These are phyloP conservation scores for Drosophila bunnanda DNA, from an alignment of 2,888 invertebrate genomes.

Conservation along the genomic window DNA sequence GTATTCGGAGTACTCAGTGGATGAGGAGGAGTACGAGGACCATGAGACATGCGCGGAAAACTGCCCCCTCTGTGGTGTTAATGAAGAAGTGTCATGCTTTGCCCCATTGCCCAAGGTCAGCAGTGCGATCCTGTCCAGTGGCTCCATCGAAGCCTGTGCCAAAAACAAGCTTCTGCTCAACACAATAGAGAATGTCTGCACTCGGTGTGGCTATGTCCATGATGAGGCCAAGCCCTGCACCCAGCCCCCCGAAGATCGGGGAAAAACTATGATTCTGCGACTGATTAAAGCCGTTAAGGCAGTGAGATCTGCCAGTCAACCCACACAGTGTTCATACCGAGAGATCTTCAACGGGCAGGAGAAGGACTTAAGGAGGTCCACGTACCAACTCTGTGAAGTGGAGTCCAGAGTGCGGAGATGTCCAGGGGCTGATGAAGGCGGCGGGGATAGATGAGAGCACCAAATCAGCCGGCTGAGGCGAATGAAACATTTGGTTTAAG, in stretches of 20 bases:
- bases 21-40: neutral
- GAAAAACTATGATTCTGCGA: constrained; percentile 6
- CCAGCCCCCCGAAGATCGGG: constrained; percentile 2
- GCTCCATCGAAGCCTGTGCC: constrained; percentile 54
- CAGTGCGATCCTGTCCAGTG: constrained; percentile 18
- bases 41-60: neutral
- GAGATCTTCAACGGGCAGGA: constrained; percentile 1
- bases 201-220: constrained; percentile 57
- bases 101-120: neutral
- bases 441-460: constrained; percentile 32
- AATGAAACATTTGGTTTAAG: constrained; percentile 81
- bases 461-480: constrained; percentile 59
- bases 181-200: constrained; percentile 39
- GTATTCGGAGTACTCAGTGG: neutral
- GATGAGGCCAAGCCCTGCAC: constrained; percentile 20
- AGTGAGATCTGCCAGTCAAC: neutral
- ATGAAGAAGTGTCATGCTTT: neutral
- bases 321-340: constrained; percentile 1
- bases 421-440: neutral
- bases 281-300: constrained; percentile 23
- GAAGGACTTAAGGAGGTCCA: neutral
- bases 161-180: constrained; percentile 28
- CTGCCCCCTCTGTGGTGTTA: constrained; percentile 51
- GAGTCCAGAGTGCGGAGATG: constrained; percentile 15
- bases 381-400: constrained; percentile 16